These are phyloP conservation scores for Crotalus horridus DNA, from an alignment of 2,113 vertebrate species.

Conservation along the genomic window DNA sequence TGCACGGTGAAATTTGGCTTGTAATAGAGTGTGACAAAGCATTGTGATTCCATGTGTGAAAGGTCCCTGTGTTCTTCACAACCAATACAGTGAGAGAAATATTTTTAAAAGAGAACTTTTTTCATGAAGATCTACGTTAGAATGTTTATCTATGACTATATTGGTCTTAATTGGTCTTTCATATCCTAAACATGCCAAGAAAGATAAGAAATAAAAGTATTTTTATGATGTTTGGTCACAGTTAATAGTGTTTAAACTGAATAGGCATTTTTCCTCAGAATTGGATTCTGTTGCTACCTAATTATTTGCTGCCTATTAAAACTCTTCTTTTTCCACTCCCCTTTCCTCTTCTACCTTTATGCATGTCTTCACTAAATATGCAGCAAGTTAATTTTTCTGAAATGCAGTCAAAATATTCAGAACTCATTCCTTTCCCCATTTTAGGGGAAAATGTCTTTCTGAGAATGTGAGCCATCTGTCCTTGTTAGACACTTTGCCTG, in stretches of 20 bases:
- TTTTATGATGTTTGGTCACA: not conserved
- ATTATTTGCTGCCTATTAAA: not conserved
- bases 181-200: not conserved
- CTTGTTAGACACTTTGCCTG: not conserved
- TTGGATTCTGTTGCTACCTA: not conserved
- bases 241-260: not conserved
- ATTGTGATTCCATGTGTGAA: not conserved
- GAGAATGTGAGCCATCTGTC: not conserved
- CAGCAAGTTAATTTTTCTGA: not conserved
- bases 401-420: not conserved
- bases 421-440: not conserved
- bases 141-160: not conserved
- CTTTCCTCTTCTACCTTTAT: not conserved
- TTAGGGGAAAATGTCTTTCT: not conserved
- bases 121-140: not conserved
- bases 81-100: fast-evolving
- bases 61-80: not conserved
- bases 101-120: not conserved
- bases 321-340: not conserved
- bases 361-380: not conserved
- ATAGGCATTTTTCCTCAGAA: not conserved
- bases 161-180: not conserved
- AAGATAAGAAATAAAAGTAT: not conserved
- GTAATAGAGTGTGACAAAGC: not conserved
- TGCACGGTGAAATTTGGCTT: not conserved